Conservation (phyloP, 2,797 vertebrate species). For the Cryptoblepharus egeriae region DNA sequence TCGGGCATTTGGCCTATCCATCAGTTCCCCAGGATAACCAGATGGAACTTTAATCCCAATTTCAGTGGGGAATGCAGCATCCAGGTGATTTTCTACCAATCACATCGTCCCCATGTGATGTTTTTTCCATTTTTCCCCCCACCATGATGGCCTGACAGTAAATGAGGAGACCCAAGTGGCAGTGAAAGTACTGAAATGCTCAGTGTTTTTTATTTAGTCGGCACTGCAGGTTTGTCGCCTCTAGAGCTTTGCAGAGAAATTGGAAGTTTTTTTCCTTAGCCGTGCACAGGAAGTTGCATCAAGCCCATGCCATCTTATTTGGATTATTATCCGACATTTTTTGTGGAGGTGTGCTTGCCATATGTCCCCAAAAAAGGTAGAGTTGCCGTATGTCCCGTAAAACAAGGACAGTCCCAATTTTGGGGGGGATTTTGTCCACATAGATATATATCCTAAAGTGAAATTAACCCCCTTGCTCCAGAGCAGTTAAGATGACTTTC, state of each 20-base stretch:
- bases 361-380: too few relatives aligned
- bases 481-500: too few relatives aligned
- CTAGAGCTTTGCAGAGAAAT: constrained; percentile 6
- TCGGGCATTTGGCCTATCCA: background rate
- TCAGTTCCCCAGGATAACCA: background rate
- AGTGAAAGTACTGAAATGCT: background rate
- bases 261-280: background rate
- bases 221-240: background rate
- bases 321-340: background rate
- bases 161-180: constrained; percentile 2
- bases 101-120: background rate
- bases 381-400: too few relatives aligned
- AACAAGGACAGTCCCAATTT: too few relatives aligned
- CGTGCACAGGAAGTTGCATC: background rate
- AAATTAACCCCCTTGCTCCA: too few relatives aligned
- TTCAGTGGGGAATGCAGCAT: background rate
- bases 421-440: too few relatives aligned
- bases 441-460: too few relatives aligned
- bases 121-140: background rate
- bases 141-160: background rate
- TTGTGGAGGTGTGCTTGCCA: too few relatives aligned
- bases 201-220: background rate
- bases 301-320: background rate
- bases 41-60: background rate
- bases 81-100: background rate